Conservation (phyloP, 1,140 invertebrate species). For the Drosophila fuyamai region DNA sequence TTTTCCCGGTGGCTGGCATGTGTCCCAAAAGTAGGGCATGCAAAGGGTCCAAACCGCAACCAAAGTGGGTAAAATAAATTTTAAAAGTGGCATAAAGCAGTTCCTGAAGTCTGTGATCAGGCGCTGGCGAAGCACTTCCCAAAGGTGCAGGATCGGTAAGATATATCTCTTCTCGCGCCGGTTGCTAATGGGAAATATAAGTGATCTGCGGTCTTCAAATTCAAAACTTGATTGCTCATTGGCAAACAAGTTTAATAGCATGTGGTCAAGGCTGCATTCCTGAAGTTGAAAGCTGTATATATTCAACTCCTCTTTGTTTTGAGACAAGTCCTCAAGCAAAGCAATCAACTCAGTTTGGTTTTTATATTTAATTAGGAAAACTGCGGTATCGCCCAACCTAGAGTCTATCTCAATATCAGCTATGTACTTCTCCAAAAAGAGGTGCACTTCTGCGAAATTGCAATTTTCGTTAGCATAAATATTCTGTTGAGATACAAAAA, state of each 20-base stretch:
- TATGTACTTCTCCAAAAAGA: conserved; percentile 14
- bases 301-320: conserved; percentile 10
- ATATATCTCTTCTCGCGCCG: background rate
- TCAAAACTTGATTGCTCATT: background rate
- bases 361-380: conserved; percentile 14
- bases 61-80: background rate
- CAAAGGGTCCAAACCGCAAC: conserved; percentile 5
- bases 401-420: conserved; percentile 31
- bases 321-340: conserved; percentile 16
- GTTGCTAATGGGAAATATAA: fast-evolving
- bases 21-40: background rate
- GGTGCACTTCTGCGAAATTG: conserved; percentile 4
- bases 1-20: fast-evolving
- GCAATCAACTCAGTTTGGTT: background rate
- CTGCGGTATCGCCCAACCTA: conserved; percentile 3
- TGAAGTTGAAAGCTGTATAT: conserved; percentile 34
- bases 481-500: conserved; percentile 14
- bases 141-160: background rate
- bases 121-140: background rate
- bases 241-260: background rate
- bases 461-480: conserved; percentile 19
- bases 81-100: background rate
- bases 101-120: background rate
- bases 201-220: background rate
- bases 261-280: conserved; percentile 24